A percentile compares a stretch with the other conserved stretches of the same genome.
phyloP scores from a whole-genome alignment of 2,888 invertebrate species.

The Drosophila multiciliata region DNA sequence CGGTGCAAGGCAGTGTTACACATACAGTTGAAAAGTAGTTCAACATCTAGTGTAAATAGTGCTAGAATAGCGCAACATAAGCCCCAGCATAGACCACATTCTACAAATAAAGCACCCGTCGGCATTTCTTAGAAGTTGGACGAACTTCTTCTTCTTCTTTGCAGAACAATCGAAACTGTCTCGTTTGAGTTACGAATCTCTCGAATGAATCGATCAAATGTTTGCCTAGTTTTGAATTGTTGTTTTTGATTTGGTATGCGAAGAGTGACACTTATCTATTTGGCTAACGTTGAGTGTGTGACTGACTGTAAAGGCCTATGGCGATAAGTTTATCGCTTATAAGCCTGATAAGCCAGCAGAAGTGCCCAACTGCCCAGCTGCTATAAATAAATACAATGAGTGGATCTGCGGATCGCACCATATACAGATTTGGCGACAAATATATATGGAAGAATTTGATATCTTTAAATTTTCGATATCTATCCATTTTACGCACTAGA shows the following conservation, averaged over 20 bases:
- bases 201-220: constrained; percentile 4
- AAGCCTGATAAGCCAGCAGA: constrained; percentile 67
- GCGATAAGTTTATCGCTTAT: constrained; percentile 62
- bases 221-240: constrained; percentile 33
- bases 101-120: constrained; percentile 39
- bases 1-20: constrained; percentile 6
- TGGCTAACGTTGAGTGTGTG: constrained; percentile 36
- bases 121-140: constrained; percentile 61
- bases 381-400: constrained; percentile 40
- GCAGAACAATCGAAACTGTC: constrained; percentile 65
- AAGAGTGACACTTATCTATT: constrained; percentile 75
- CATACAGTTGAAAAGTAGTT: constrained; percentile 58
- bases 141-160: constrained; percentile 43
- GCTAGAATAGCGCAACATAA: constrained; percentile 26
- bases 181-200: constrained; percentile 36
- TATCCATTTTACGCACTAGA: too few species aligned
- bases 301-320: constrained; percentile 31
- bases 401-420: constrained; percentile 21
- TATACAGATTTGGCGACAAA: constrained; percentile 16
- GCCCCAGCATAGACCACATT: constrained; percentile 21
- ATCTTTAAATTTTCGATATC: too few species aligned
- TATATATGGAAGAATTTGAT: neutral
- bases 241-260: constrained; percentile 33
- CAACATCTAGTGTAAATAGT: constrained; percentile 68
- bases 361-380: constrained; percentile 46